Conservation (phyloP, 2,113 vertebrate genomes). For the Atlantisia rogersi region DNA sequence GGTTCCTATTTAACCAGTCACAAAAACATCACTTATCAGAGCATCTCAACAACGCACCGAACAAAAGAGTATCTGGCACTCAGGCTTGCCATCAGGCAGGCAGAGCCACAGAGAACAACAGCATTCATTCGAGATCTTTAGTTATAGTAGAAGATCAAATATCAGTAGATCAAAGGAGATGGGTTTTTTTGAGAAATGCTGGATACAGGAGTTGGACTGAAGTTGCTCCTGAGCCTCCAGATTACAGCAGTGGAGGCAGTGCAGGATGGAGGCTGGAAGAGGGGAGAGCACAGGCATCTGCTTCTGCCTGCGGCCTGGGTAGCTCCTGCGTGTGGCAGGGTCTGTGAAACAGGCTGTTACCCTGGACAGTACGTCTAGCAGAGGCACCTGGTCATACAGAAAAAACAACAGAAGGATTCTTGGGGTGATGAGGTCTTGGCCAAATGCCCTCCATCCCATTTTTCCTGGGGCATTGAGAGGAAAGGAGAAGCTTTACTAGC, state of each 20-base stretch:
- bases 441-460: neutral
- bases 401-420: neutral
- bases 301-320: neutral
- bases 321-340: accelerated
- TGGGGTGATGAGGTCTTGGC: neutral
- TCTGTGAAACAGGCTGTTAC: neutral
- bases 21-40: neutral
- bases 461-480: neutral
- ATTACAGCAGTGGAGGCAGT: neutral
- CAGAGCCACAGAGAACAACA: neutral
- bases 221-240: neutral
- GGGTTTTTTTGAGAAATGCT: neutral
- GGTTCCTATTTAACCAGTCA: neutral
- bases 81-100: neutral
- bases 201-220: neutral
- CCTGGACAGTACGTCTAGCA: neutral
- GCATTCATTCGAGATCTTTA: neutral
- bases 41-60: neutral
- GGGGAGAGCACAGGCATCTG: neutral
- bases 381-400: neutral
- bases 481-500: neutral
- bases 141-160: slow-evolving; percentile 15
- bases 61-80: neutral
- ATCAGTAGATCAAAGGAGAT: slow-evolving; percentile 16
- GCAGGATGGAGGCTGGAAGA: accelerated